These are phyloP conservation scores for Xenopus borealis DNA, from an alignment of 2,113 vertebrate species.

Conservation along the genomic window DNA sequence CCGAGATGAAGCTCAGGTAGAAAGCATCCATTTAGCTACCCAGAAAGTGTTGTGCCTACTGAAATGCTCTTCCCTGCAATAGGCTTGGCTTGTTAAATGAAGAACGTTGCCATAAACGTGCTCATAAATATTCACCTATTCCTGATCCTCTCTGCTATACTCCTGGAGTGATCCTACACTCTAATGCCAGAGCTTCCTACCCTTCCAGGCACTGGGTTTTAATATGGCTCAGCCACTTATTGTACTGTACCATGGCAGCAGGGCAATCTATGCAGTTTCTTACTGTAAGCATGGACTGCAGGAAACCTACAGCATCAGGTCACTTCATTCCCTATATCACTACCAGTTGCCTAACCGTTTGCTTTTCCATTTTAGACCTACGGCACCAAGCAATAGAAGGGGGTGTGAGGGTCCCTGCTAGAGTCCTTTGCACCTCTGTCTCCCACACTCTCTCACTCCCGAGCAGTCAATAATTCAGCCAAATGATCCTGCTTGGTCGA, in stretches of 20 bases:
- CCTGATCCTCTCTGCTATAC: too few relatives aligned
- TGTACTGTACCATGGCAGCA: too few relatives aligned
- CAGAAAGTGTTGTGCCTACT: slow-evolving; percentile 10
- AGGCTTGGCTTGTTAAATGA: slow-evolving; percentile 12
- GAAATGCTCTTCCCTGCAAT: slow-evolving; percentile 1
- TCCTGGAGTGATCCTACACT: too few relatives aligned
- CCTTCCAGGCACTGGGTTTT: background rate
- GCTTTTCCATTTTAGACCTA: background rate
- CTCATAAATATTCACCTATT: background rate
- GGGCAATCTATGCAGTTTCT: background rate
- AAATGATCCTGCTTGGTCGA: slow-evolving; percentile 47
- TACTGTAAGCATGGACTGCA: background rate
- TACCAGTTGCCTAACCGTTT: slow-evolving; percentile 30
- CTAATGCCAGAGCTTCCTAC: too few relatives aligned
- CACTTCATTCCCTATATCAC: background rate
- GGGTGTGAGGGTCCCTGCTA: background rate
- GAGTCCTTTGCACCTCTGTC: background rate
- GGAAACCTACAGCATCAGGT: background rate
- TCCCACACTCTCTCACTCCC: slow-evolving; percentile 27
- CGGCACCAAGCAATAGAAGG: background rate
- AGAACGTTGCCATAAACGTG: background rate
- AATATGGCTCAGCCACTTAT: background rate
- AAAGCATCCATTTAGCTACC: slow-evolving; percentile 15
- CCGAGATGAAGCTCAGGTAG: slow-evolving; percentile 8
- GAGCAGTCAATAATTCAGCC: slow-evolving; percentile 48